These are phyloP conservation scores for Calliscelio sp. DNA, from an alignment of 2,888 invertebrate species.

Conservation along the genomic window DNA sequence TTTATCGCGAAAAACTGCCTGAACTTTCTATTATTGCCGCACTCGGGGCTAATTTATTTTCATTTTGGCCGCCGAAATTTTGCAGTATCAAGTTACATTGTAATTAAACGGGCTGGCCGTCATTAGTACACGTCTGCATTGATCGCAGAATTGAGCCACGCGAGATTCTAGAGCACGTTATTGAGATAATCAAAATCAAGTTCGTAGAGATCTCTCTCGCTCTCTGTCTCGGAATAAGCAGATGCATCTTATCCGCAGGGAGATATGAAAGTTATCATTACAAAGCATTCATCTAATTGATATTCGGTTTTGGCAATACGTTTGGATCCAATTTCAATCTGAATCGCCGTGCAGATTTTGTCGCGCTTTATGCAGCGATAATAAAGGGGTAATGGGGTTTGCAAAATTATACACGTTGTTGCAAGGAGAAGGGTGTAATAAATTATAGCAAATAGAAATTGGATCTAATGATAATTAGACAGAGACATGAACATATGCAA, in stretches of 20 bases:
- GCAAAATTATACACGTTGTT: slow-evolving; percentile 36
- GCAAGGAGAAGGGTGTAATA: too few species aligned
- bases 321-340: slow-evolving; percentile 43
- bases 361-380: slow-evolving; percentile 36
- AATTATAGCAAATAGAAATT: background rate
- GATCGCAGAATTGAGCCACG: slow-evolving; percentile 19
- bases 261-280: slow-evolving; percentile 57
- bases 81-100: slow-evolving; percentile 37
- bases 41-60: too few species aligned
- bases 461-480: too few species aligned
- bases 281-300: slow-evolving; percentile 60
- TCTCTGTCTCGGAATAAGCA: too few species aligned
- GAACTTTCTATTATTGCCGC: slow-evolving; percentile 46
- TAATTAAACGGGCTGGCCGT: slow-evolving; percentile 29
- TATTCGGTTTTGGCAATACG: slow-evolving; percentile 60
- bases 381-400: slow-evolving; percentile 41
- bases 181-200: slow-evolving; percentile 43
- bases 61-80: background rate
- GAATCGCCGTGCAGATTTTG: slow-evolving; percentile 20
- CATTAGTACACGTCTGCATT: slow-evolving; percentile 31
- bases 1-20: slow-evolving; percentile 33
- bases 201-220: slow-evolving; percentile 46
- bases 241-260: slow-evolving; percentile 62
- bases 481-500: too few species aligned
- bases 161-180: slow-evolving; percentile 22